Conservation (phyloP, 2,888 invertebrate species). For the Toxonevra muliebris region DNA sequence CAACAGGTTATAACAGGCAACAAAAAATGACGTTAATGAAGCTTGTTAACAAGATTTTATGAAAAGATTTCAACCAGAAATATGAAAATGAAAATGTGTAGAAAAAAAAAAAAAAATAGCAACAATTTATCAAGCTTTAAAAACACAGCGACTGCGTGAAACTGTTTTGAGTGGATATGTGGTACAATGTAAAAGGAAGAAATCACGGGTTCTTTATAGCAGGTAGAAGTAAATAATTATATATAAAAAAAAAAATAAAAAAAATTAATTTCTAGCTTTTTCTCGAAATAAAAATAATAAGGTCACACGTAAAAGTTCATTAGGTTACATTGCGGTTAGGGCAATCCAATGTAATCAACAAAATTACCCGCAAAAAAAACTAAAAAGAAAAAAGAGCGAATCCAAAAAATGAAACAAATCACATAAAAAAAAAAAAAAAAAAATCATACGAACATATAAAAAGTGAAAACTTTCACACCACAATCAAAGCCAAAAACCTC, state of each 20-base stretch:
- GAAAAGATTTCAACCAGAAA: conserved; percentile 14
- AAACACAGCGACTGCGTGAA: too few relatives aligned
- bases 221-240: too few relatives aligned
- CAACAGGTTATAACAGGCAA: conserved; percentile 28
- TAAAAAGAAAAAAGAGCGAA: background rate
- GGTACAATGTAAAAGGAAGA: too few relatives aligned
- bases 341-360: conserved; percentile 8
- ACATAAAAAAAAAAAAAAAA: background rate
- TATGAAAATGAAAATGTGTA: too few relatives aligned
- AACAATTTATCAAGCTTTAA: too few relatives aligned
- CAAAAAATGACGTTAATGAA: conserved; percentile 38
- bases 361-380: conserved; percentile 20
- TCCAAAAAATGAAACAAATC: conserved; percentile 3
- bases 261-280: too few relatives aligned
- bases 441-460: background rate
- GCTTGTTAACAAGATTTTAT: conserved; percentile 40
- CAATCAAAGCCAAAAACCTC: conserved; percentile 7
- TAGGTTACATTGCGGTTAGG: conserved; percentile 24
- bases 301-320: conserved; percentile 10
- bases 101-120: too few relatives aligned
- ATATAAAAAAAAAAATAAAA: too few relatives aligned
- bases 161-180: too few relatives aligned
- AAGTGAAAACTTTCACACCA: conserved; percentile 31
- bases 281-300: too few relatives aligned
- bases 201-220: too few relatives aligned